Conservation (phyloP, 2,888 invertebrate species). For the Gymnocheta viridis region DNA sequence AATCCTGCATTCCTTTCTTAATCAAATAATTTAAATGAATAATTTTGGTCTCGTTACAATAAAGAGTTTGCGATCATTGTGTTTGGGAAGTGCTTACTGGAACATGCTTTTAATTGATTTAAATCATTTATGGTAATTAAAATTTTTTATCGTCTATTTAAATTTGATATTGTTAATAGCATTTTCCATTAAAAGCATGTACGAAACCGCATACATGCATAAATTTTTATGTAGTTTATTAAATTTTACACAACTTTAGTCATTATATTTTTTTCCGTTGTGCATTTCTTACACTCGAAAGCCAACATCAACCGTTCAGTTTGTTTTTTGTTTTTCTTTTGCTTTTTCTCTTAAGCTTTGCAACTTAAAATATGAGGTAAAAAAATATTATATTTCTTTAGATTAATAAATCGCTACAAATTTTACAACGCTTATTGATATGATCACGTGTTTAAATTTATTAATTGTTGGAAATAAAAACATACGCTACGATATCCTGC, state of each 20-base stretch:
- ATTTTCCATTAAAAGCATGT: not conserved
- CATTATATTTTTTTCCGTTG: not conserved
- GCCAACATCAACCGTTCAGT: not conserved
- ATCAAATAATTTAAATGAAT: too few relatives aligned
- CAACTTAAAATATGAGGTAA: slow-evolving; percentile 11
- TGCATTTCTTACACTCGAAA: not conserved
- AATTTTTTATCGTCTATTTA: not conserved
- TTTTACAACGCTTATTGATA: slow-evolving; percentile 69
- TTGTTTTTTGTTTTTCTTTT: too few relatives aligned
- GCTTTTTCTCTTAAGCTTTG: not conserved
- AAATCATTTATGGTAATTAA: not conserved
- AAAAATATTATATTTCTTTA: slow-evolving; percentile 28
- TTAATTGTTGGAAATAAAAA: slow-evolving; percentile 78
- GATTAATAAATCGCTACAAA: slow-evolving; percentile 51
- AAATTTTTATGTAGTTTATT: not conserved
- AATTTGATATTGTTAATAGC: not conserved
- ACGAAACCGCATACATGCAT: not conserved
- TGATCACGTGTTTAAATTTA: slow-evolving; percentile 82
- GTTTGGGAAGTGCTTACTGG: too few relatives aligned
- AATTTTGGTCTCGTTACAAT: too few relatives aligned
- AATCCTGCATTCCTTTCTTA: too few relatives aligned
- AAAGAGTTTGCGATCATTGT: too few relatives aligned
- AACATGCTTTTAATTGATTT: not conserved
- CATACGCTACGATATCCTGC: slow-evolving; percentile 77
- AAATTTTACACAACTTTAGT: not conserved